Conservation (phyloP, 2,888 invertebrate species). For the Crioceris asparagi region DNA sequence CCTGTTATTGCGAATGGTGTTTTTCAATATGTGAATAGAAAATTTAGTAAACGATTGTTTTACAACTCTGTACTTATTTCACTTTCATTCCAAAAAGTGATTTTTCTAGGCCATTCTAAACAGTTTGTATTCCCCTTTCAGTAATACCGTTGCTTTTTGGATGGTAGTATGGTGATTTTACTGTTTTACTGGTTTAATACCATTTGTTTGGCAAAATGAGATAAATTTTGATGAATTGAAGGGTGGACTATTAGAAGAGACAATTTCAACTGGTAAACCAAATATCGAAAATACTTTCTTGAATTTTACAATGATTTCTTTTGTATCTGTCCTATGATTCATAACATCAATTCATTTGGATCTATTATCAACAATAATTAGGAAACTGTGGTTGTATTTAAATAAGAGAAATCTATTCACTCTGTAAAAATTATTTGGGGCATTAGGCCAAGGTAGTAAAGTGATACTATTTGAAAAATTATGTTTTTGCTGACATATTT, state of each 20-base stretch:
- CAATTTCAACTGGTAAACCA: constrained; percentile 17
- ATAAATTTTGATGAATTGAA: constrained; percentile 17
- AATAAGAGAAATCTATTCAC: constrained; percentile 11
- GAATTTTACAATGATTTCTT: constrained; percentile 11
- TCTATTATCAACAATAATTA: constrained; percentile 13
- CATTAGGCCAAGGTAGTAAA: constrained; percentile 11
- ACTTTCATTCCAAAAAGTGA: too few species aligned
- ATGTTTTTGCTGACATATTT: constrained; percentile 7
- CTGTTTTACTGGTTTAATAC: constrained; percentile 18
- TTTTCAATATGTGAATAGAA: too few species aligned
- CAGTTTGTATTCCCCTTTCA: constrained; percentile 17
- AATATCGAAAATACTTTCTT: constrained; percentile 16
- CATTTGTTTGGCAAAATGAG: constrained; percentile 19
- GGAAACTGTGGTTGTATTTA: constrained; percentile 6
- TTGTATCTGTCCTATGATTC: constrained; percentile 10
- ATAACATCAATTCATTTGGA: constrained; percentile 18
- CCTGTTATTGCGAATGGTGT: too few species aligned
- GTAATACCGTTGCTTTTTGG: constrained; percentile 18
- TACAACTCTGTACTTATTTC: too few species aligned
- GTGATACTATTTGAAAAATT: constrained; percentile 5
- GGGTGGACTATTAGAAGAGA: constrained; percentile 20
- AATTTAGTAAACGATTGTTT: too few species aligned
- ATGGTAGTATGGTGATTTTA: too few species aligned
- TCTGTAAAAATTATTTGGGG: constrained; percentile 8
- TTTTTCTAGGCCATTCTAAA: constrained; percentile 15